Evolutionary conservation across 2,888 invertebrate genomes (phyloP), one percentile per base, ranked within the genome.

Genomic region (Palloptera scutellata): DNA sequence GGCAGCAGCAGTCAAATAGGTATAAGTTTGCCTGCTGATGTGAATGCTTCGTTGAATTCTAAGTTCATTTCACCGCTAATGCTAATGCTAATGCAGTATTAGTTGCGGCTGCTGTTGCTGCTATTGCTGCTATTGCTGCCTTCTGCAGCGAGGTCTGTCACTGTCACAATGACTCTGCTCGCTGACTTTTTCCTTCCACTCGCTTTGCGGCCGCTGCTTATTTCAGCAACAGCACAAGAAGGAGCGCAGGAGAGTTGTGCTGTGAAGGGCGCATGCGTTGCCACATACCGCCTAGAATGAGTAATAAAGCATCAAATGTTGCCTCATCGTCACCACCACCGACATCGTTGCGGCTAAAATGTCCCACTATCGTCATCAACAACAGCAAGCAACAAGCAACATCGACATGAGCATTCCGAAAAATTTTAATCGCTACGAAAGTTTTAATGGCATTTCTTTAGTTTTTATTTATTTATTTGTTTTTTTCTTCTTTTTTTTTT

Each of bases 11-110:
- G 30, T 6, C 30, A 30, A 30, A 6, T 30, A 30, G 6, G 30
- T 6, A n/a, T n/a, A 30, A 30, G 30, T 30, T 30, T 30, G 30
- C 30, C 30, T 30, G 58, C 60, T 65, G 66, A 61, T 72, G 74
- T 30, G 77, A 74, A 79, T 79, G 79, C 79, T 78, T 77, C 75
- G 78, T 72, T 79, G 78, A 78, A 79, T 79, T 79, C 79, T 79
- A 79, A 79, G 79, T 79, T 79, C 79, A 79, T 70, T 69, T 64
- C 41, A 57, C 73, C 61, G 72, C 68, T 73, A 43, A 60, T 67
- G 58, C 57, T 43, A 64, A 72, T 61, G 72, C 70, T 71, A 58
- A 60, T 58, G 53, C 43, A 54, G 54, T 51, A 51, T 11, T 19
- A 30, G 42, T 52, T 19, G 48, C 48, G 19, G 57, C 40, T 57